Percentiles rank a stretch among this genome's conserved stretches.
These are phyloP conservation scores for Carassius auratus DNA, from an alignment of 2,113 vertebrate genomes.

Conservation along the genomic window DNA sequence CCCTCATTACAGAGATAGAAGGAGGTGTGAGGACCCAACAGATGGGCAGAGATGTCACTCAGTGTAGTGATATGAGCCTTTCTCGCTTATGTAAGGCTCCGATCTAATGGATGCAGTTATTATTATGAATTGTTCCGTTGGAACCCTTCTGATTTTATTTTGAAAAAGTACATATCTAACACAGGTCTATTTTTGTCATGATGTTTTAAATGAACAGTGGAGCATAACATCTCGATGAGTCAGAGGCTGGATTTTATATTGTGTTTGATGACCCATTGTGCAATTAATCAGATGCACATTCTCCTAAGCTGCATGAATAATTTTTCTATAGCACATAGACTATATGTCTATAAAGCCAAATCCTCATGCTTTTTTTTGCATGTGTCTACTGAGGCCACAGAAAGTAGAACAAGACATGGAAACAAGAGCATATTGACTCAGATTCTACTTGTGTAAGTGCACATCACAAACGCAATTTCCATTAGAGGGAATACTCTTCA, in stretches of 20 bases:
- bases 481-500: conserved; percentile 37
- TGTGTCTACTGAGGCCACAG: not conserved
- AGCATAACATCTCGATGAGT: conserved; percentile 18
- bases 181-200: not conserved
- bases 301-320: not conserved
- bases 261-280: conserved; percentile 23
- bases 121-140: not conserved
- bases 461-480: conserved; percentile 38
- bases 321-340: not conserved
- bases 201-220: not conserved
- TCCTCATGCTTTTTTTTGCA: not conserved
- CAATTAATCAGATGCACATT: conserved; percentile 21
- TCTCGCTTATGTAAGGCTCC: conserved; percentile 15
- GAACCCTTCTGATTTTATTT: not conserved
- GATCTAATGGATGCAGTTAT: conserved; percentile 21
- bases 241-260: not conserved
- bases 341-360: not conserved
- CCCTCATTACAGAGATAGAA: conserved; percentile 40
- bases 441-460: not conserved
- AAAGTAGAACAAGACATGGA: not conserved
- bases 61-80: not conserved
- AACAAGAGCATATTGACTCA: not conserved
- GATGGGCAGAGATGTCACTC: conserved; percentile 43
- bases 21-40: conserved; percentile 41
- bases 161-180: not conserved